phyloP scores from a whole-genome alignment of 2,888 invertebrate species.

The Idaea biselata region DNA sequence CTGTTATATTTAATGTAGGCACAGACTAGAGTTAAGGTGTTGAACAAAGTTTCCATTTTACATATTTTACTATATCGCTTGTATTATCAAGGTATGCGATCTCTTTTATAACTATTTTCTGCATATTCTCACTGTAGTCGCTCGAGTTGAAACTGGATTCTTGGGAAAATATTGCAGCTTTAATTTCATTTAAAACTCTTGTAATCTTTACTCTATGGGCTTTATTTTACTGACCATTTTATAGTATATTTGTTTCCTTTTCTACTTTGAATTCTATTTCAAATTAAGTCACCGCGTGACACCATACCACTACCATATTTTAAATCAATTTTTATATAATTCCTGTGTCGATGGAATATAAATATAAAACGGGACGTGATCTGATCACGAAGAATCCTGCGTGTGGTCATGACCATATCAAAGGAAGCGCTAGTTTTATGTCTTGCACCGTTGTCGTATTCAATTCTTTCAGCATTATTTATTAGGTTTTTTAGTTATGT shows the following conservation, averaged over 20 bases:
- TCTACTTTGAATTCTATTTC: background rate
- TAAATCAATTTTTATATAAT: slow-evolving; percentile 2
- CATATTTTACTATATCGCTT: slow-evolving; percentile 40
- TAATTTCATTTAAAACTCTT: background rate
- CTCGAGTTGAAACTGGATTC: slow-evolving; percentile 1
- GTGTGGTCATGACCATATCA: slow-evolving; percentile 6
- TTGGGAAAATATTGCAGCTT: background rate
- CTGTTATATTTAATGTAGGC: background rate
- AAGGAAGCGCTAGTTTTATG: slow-evolving; percentile 3
- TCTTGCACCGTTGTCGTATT: background rate
- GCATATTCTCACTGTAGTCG: slow-evolving; percentile 40
- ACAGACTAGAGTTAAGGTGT: background rate
- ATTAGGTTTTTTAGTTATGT: background rate
- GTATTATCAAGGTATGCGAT: slow-evolving; percentile 57
- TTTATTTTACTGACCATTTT: background rate
- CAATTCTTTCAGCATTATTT: background rate
- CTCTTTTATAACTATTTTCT: slow-evolving; percentile 57
- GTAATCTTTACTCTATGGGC: too few species aligned
- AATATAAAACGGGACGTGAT: background rate
- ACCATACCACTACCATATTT: background rate
- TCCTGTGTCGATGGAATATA: background rate
- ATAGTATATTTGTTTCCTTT: background rate
- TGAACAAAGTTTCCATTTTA: slow-evolving; percentile 29
- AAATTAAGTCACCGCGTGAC: background rate
- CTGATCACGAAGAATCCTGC: background rate